These are phyloP conservation scores for Drosophila kuntzei DNA, from an alignment of 2,888 invertebrate species.

Conservation along the genomic window DNA sequence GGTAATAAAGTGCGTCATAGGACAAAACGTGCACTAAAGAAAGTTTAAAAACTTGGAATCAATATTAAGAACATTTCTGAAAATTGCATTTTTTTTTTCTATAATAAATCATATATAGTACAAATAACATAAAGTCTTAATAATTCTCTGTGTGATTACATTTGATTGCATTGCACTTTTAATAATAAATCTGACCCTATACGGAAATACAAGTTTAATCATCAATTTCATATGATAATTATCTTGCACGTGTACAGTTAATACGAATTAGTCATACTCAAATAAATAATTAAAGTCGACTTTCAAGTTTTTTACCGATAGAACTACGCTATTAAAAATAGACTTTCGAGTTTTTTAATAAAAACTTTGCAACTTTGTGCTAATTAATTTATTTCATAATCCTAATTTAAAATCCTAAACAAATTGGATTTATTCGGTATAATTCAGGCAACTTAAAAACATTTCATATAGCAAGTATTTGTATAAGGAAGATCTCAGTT, in stretches of 20 bases:
- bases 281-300: not conserved
- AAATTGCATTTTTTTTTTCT: not conserved
- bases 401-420: not conserved
- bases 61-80: constrained; percentile 16
- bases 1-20: constrained; percentile 34
- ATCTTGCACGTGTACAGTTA: constrained; percentile 12
- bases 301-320: not conserved
- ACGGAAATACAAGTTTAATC: constrained; percentile 2
- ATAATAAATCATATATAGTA: not conserved
- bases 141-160: not conserved
- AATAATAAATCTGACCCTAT: not conserved
- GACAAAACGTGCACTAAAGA: no score
- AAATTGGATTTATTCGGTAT: not conserved
- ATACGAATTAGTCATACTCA: constrained; percentile 19
- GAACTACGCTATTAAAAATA: no score
- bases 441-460: no score
- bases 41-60: constrained; percentile 23
- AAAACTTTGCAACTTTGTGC: not conserved
- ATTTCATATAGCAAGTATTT: no score
- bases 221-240: constrained; percentile 21
- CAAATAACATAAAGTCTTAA: not conserved
- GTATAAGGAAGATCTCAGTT: no score
- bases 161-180: not conserved
- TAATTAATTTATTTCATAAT: not conserved
- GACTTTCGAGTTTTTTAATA: not conserved